Evolutionary conservation across 2,797 vertebrate species (phyloP), one percentile per base, ranked within the genome.

Genomic region (Muscicapa comitata): DNA sequence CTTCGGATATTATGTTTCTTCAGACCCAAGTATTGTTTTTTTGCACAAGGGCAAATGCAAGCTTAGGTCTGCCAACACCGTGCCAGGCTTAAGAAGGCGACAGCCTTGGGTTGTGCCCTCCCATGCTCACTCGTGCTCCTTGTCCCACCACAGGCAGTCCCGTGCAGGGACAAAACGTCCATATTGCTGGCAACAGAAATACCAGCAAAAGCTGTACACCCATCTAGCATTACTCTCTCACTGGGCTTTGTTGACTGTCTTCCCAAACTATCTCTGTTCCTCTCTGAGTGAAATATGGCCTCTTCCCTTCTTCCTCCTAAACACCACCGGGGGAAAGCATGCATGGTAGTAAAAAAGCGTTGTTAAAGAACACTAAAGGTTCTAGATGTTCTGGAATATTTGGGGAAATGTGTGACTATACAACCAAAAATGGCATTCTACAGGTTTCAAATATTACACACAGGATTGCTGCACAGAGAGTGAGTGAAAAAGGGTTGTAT

Each of bases 381-480:
- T 66, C 45, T 79, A 17, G 28, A 29, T 8, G 0, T 85, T 83
- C 57, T 48, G 42, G 19, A 95, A 53, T 88, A 82, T 55, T 51
- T 95, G 48, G 65, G 51, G 68, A 95, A 92, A 93, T 65, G 67
- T 38, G n/a, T 78, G 80, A 83, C 62, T 73, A 73, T 14, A 48
- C 55, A 91, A 58, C 4, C 9, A 86, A 62, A 68, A 82, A 74
- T 54, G 3, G 59, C 72, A 38, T 80, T 86, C 42, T 57, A 82
- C 47, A 89, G 91, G 83, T 78, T 65, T 86, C 80, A 88, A 83
- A 93, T 92, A 45, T 86, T 92, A 94, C 95, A 96, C 59, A 59
- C 29, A n/a, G 47, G 45, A 81, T 51, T 93, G 23, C 78, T 88
- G 76, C 90, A 86, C 51, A 90, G 67, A 63, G 65, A 90, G 33